Evolutionary conservation across 1,140 invertebrate genomes (phyloP).

Genomic region (Tetramorium simillimum): DNA sequence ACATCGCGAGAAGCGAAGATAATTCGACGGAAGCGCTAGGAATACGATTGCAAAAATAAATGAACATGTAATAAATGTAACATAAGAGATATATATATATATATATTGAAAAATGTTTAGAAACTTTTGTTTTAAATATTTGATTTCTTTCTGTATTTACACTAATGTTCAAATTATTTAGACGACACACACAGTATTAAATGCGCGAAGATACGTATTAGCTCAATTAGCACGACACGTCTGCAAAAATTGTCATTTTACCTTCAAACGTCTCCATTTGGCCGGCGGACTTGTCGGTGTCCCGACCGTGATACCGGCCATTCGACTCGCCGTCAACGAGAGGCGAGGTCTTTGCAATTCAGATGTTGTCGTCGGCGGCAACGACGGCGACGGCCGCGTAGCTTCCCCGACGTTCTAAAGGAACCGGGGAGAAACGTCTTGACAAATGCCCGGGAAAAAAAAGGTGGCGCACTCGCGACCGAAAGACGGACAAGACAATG

Average conservation of each 20-base stretch:
- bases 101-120: neutral
- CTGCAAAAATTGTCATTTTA: constrained; percentile 53
- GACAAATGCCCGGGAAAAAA: constrained; percentile 74
- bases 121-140: no score
- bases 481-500: constrained; percentile 78
- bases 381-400: neutral
- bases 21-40: neutral
- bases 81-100: neutral
- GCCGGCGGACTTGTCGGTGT: constrained; percentile 32
- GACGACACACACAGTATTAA: neutral
- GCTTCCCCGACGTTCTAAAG: neutral
- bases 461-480: constrained; percentile 46
- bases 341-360: constrained; percentile 70
- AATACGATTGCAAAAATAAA: neutral
- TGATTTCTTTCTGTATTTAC: neutral
- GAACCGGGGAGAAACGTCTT: constrained; percentile 65
- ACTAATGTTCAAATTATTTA: neutral
- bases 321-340: constrained; percentile 52
- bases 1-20: neutral
- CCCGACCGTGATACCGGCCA: constrained; percentile 21
- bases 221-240: neutral
- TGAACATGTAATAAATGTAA: neutral
- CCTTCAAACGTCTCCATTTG: constrained; percentile 68
- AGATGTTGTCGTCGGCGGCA: constrained; percentile 63
- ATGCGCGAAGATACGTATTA: neutral